These are phyloP conservation scores for Odocoileus hemionus DNA, from an alignment of 2,113 vertebrate species.

Conservation along the genomic window DNA sequence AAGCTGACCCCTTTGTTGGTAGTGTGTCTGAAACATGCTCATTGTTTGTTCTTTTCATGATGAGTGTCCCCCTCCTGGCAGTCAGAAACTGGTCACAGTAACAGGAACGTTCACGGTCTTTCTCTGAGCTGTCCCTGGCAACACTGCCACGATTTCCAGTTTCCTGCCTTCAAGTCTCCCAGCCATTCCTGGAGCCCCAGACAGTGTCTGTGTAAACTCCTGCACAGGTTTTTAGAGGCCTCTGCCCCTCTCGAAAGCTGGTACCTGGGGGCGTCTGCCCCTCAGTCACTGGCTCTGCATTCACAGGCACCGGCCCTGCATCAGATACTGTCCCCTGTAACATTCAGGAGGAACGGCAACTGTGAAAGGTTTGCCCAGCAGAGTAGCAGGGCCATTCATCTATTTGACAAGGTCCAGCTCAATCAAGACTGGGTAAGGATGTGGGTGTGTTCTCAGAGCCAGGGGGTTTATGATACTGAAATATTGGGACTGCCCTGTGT, in stretches of 20 bases:
- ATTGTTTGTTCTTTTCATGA: not conserved
- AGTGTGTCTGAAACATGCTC: accelerated
- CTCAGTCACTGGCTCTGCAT: not conserved
- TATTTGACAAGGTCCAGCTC: not conserved
- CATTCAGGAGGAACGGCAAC: not conserved
- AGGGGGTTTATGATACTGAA: not conserved
- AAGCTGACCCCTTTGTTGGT: not conserved
- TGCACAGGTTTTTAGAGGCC: not conserved
- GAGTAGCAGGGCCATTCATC: not conserved
- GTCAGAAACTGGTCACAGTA: not conserved
- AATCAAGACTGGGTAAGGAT: not conserved
- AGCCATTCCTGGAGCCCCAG: not conserved
- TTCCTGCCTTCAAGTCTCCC: not conserved
- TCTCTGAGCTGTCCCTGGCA: not conserved
- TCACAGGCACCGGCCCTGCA: not conserved
- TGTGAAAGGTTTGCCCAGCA: not conserved
- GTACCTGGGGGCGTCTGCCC: accelerated
- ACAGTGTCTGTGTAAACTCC: not conserved
- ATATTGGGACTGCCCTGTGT: not conserved
- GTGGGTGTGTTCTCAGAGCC: not conserved
- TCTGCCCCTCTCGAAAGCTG: not conserved
- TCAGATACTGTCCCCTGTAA: accelerated
- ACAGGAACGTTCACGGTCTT: not conserved
- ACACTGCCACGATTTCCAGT: not conserved
- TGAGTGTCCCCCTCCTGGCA: not conserved